Percentiles rank a stretch among this genome's conserved stretches.
phyloP scores from a whole-genome alignment of 1,140 invertebrate genomes.

The Portunus trituberculatus region DNA sequence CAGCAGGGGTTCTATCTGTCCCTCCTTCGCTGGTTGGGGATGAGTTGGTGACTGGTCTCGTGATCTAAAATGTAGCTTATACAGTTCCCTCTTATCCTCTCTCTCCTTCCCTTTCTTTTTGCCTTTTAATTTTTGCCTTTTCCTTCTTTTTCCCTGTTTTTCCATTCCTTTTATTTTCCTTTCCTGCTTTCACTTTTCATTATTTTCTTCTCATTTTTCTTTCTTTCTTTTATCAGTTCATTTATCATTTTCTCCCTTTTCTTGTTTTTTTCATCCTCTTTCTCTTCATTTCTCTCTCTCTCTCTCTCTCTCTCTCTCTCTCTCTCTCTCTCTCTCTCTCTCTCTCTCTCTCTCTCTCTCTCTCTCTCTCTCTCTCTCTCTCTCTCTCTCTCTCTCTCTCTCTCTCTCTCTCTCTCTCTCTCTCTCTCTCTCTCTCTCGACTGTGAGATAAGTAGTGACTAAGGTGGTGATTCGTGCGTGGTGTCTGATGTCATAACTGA shows the following conservation, averaged over 20 bases:
- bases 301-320: background rate
- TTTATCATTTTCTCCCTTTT: background rate
- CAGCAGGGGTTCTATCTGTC: background rate
- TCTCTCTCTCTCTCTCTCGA: no score
- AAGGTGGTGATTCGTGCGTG: no score
- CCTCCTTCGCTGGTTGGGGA: background rate
- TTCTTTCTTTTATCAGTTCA: background rate
- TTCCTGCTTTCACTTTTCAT: no score
- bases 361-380: background rate
- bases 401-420: background rate
- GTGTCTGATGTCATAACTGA: no score
- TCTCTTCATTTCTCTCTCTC: background rate
- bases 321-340: background rate
- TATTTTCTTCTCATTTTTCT: background rate
- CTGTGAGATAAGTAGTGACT: no score
- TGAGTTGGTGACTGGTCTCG: background rate
- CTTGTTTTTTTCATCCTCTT: background rate
- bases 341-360: background rate
- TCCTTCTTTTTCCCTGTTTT: background rate
- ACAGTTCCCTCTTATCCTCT: background rate
- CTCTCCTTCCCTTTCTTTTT: background rate
- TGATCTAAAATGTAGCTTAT: background rate
- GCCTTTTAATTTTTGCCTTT: background rate
- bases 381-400: constrained; percentile 26
- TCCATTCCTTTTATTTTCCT: no score